These are phyloP conservation scores for Temnothorax longispinosus DNA, from an alignment of 1,140 invertebrate genomes.

Conservation along the genomic window DNA sequence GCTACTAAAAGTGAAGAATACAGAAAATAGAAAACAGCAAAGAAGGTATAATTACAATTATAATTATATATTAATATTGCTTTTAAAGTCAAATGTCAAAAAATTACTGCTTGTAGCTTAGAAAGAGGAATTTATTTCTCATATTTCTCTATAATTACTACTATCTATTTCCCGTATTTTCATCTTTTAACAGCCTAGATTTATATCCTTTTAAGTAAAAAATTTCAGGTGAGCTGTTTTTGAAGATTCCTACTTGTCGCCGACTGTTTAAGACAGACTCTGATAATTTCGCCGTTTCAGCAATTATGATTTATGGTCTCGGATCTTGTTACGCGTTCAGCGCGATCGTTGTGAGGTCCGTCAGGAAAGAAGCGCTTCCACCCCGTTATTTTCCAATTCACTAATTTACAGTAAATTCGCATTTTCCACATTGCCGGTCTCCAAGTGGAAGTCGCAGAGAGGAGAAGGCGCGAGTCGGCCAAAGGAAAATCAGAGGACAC, in stretches of 20 bases:
- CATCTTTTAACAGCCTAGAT: neutral
- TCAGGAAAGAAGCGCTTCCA: slow-evolving; percentile 57
- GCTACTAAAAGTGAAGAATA: neutral
- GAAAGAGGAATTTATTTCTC: neutral
- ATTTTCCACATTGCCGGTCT: slow-evolving; percentile 64
- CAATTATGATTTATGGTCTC: slow-evolving; percentile 31
- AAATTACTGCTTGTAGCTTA: neutral
- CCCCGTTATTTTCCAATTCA: slow-evolving; percentile 71
- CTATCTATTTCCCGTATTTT: neutral
- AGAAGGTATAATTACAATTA: neutral
- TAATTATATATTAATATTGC: neutral
- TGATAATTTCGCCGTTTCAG: slow-evolving; percentile 2
- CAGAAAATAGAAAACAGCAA: neutral
- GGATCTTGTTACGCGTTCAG: slow-evolving; percentile 60
- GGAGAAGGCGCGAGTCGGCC: slow-evolving; percentile 5
- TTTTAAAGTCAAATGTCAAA: neutral
- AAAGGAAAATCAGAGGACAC: slow-evolving; percentile 43
- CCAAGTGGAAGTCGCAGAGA: neutral
- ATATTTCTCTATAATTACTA: neutral
- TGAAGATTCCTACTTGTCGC: neutral
- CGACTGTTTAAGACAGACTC: neutral
- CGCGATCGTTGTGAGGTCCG: slow-evolving; percentile 28
- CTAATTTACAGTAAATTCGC: slow-evolving; percentile 68
- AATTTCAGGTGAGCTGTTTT: neutral
- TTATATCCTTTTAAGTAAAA: neutral